Conservation (phyloP, 1,140 invertebrate genomes). For the Tetraneura akinire region DNA sequence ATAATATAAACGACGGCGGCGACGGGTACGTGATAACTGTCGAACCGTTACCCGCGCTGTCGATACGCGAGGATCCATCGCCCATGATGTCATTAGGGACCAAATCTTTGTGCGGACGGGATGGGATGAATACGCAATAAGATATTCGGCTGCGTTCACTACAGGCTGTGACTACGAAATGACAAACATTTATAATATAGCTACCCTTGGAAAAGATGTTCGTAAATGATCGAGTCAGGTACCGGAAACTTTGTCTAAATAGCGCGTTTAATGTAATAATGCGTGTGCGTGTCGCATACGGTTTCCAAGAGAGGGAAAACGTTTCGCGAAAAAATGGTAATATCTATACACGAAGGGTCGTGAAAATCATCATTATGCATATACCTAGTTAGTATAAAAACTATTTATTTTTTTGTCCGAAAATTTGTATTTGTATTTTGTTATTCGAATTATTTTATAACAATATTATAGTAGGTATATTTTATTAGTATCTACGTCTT, state of each 20-base stretch:
- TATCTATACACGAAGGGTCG: no score
- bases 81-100: neutral
- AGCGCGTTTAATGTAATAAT: neutral
- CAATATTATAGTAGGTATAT: no score
- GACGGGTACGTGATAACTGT: neutral
- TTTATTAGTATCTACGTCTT: no score
- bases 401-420: no score
- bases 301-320: no score
- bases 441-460: no score
- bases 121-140: neutral
- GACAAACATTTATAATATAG: constrained; percentile 7
- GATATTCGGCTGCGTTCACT: neutral
- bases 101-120: neutral
- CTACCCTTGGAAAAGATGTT: neutral
- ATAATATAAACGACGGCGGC: neutral
- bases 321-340: no score
- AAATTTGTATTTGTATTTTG: no score
- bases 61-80: no score
- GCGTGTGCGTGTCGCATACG: neutral
- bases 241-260: neutral
- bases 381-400: no score
- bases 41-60: neutral
- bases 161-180: neutral
- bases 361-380: no score
- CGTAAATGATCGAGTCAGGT: neutral